Evolutionary conservation across 2,113 vertebrate species (phyloP).

Genomic region (Megalops atlanticus): DNA sequence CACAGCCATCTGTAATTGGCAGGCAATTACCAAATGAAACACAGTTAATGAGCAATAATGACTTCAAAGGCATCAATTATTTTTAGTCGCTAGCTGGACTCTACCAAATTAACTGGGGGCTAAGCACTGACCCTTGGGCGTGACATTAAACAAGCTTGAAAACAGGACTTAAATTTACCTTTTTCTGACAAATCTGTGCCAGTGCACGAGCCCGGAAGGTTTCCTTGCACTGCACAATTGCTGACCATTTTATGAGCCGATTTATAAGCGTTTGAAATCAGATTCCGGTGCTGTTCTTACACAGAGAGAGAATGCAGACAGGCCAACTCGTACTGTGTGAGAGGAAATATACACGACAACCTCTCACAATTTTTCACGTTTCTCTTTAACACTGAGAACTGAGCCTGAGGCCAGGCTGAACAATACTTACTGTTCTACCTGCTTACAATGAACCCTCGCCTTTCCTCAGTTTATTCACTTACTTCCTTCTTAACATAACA

Average conservation of each 20-base stretch:
- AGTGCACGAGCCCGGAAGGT: slow-evolving; percentile 23
- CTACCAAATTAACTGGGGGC: slow-evolving; percentile 24
- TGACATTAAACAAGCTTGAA: neutral
- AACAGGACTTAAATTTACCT: slow-evolving; percentile 8
- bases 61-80: slow-evolving; percentile 28
- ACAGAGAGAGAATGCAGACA: neutral
- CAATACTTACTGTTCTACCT: neutral
- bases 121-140: slow-evolving; percentile 2
- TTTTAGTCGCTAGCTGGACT: slow-evolving; percentile 24
- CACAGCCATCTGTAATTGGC: slow-evolving; percentile 21
- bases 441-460: neutral
- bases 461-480: neutral
- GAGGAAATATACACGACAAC: neutral
- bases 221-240: slow-evolving; percentile 26
- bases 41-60: slow-evolving; percentile 38
- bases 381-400: neutral
- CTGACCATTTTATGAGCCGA: slow-evolving; percentile 21
- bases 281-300: slow-evolving; percentile 7
- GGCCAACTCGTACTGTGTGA: neutral
- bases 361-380: neutral
- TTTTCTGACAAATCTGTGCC: slow-evolving; percentile 28
- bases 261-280: slow-evolving; percentile 20
- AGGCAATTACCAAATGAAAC: slow-evolving; percentile 43
- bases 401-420: neutral
- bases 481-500: neutral